Conservation (phyloP, 35 echinoderm and acorn worm species). For the Apostichopus californicus region DNA sequence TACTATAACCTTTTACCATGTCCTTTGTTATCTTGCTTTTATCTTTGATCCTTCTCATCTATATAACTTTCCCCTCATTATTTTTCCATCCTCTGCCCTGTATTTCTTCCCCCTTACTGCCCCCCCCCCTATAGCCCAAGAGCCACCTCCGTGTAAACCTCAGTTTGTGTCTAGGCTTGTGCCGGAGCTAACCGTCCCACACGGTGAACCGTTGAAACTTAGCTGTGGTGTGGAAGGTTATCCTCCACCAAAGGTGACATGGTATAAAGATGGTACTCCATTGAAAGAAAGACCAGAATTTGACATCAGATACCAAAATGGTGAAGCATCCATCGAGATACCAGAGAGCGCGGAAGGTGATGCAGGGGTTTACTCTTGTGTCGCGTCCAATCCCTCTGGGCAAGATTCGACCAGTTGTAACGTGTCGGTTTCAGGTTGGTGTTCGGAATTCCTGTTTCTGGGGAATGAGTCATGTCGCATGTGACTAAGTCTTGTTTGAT, state of each 20-base stretch:
- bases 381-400: conserved; percentile 76
- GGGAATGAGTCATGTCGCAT: not conserved
- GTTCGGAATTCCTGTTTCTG: not conserved
- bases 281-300: conserved; percentile 62
- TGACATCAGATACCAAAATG: conserved; percentile 65
- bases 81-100: not conserved
- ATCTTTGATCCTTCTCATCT: not conserved
- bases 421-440: conserved; percentile 80
- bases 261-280: conserved; percentile 85
- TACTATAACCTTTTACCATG: not conserved
- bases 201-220: conserved; percentile 62
- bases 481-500: not conserved
- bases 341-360: conserved; percentile 60
- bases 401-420: conserved; percentile 71
- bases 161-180: conserved; percentile 38
- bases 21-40: not conserved
- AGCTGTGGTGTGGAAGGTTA: conserved; percentile 77
- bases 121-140: conserved; percentile 11
- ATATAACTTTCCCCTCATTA: not conserved
- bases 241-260: conserved; percentile 77
- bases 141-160: conserved; percentile 47
- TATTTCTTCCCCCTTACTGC: not conserved
- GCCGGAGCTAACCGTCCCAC: conserved; percentile 28
- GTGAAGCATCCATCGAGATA: conserved; percentile 70
- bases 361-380: conserved; percentile 66